Base-by-base conservation (phyloP, 1,140 invertebrate genomes). In the Liolophura sinensis region DNA sequence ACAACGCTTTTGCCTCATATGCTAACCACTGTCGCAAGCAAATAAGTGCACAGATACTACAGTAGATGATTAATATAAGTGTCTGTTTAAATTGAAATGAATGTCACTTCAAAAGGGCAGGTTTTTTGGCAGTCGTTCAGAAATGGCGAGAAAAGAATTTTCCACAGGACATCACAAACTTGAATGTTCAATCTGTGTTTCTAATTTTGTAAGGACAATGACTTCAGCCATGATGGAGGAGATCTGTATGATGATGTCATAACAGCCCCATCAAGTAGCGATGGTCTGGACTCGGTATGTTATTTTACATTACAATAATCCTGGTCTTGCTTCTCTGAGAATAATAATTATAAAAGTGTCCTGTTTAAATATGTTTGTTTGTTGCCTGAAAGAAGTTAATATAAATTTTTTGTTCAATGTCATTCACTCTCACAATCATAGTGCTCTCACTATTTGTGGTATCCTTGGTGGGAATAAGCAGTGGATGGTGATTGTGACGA, bases 191-290 rank as follows among this genome's bases (percentile, higher is more conserved):
- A 51, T 69, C 57, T 59, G 25, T 57, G 57, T 70, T 62, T 60
- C 59, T 50, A 55, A 22, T 76, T 54, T 58, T 75, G 76, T 15
- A 70, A 85, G 79, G 84, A 85, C 65, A 76, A 75, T 62, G 85
- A 98, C 88, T 88, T 97, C 48, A 97, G 96, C 82, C 93, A 96
- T 84, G 94, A 97, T 87, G 95, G 75, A 67, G 77, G 80, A 57
- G 95, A 97, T 88, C 88, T 98, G n/a, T 98, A 97, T 83, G 94
- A 97, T 85, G 95, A 97, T 88, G 95, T 97, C 49, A 93, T 96
- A 73, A 91, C 94, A 50, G 90, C 93, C 11, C 89, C 92, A 48
- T 86, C 90, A 27, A 71, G 80, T 57, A 51, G 68, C 24, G 54
- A 64, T 16, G 47, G 25, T 12, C 55, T 67, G 20, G 69, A 71